Evolutionary conservation across 37 sponge, comb jelly and placozoan species (phyloP).

Genomic region (Theonella swinhoei): DNA sequence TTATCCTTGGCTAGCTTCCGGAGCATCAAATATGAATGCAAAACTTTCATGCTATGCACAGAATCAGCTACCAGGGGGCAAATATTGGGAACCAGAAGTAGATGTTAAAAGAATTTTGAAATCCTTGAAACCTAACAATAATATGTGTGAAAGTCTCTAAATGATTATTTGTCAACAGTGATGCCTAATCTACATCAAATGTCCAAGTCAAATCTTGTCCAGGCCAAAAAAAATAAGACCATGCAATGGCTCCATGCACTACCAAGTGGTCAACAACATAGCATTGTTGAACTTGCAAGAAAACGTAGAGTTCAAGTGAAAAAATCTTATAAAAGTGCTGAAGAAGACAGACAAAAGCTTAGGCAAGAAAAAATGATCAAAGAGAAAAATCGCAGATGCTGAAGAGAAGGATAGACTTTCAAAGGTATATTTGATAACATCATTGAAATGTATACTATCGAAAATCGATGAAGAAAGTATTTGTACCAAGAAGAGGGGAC

Average conservation of each 20-base stretch:
- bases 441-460: not conserved
- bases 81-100: conserved; percentile 32
- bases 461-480: not conserved
- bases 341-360: not conserved
- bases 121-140: conserved; percentile 30
- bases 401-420: not conserved
- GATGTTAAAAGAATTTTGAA: not conserved
- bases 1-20: not conserved
- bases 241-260: conserved; percentile 10
- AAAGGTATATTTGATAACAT: not conserved
- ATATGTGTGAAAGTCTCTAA: conserved; percentile 43
- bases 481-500: not conserved
- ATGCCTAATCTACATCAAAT: conserved; percentile 37
- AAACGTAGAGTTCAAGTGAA: conserved; percentile 2
- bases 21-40: conserved; percentile 11
- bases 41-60: conserved; percentile 32
- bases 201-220: conserved; percentile 10
- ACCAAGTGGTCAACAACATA: not conserved
- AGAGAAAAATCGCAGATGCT: not conserved
- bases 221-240: conserved; percentile 47
- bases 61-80: conserved; percentile 21
- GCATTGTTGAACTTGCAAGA: not conserved
- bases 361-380: not conserved
- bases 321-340: not conserved
- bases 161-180: conserved; percentile 26